Evolutionary conservation across 2,113 vertebrate species (phyloP), one percentile per base, ranked within the genome.

Genomic region (Brachionichthys hirsutus): DNA sequence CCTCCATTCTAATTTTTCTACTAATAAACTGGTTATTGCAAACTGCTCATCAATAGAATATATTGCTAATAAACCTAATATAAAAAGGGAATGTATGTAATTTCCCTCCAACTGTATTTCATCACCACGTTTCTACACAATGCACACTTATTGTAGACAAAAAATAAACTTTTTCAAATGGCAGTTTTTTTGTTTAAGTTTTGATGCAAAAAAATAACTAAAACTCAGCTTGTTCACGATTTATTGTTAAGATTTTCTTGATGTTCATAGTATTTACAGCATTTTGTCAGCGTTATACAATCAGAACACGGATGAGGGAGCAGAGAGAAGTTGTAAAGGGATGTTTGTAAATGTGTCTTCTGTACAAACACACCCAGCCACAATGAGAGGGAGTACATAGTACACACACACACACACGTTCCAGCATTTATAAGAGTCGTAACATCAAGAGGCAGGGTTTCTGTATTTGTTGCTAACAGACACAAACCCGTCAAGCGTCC

Each of bases 171-270:
- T n/a, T n/a, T n/a, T n/a, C 8, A 8, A 30, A 30, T 30, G 24
- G 24, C 4, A 30, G 24, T 30, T 30, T 30, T 30, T 30, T 30
- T 30, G 24, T 30, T 30, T 30, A 3, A 30, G 24, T 30, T 30
- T 30, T 30, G 4, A 30, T 30, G 24, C 24, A 30, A 38, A 17
- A 54, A 9, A 30, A 20, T 57, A 49, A 54, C 9, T 2, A 2
- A 46, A 67, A 52, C n/a, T 13, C 24, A 61, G 52, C 34, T 73
- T 70, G 34, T 75, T 34, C 13, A 60, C 40, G 60, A 68, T 88
- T 87, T 85, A 85, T 84, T 88, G 62, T 36, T 65, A 78, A 68
- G 62, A 66, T 41, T 77, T 77, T 54, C 8, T 52, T 70, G 44
- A 70, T 58, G 62, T 40, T 67, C 65, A 77, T 48, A 48, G 8